These are phyloP conservation scores for Phyllotreta striolata DNA, from an alignment of 2,888 invertebrate species.

Conservation along the genomic window DNA sequence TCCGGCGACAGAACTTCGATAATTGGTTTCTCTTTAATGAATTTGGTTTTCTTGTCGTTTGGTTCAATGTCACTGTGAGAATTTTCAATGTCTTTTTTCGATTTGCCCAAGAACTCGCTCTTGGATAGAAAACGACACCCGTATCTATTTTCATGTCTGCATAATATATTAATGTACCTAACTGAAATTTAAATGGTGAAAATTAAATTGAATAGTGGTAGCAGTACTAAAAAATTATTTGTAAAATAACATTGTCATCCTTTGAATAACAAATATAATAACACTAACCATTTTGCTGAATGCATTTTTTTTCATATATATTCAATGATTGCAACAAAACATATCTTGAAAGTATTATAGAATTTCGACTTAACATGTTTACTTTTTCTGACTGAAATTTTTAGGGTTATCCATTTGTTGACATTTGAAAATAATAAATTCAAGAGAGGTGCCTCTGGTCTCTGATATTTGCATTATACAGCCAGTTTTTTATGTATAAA, in stretches of 20 bases:
- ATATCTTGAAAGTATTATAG: constrained; percentile 46
- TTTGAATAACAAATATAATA: not conserved
- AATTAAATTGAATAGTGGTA: not conserved
- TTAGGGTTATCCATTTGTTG: constrained; percentile 29
- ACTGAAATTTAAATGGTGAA: constrained; percentile 16
- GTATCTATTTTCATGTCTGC: constrained; percentile 34
- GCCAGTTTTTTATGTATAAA: no score
- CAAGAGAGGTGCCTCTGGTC: not conserved
- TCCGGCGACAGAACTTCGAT: constrained; percentile 32
- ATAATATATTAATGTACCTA: constrained; percentile 35
- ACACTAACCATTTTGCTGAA: constrained; percentile 30
- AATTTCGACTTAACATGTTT: constrained; percentile 50
- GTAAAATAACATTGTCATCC: constrained; percentile 3
- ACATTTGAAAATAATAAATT: constrained; percentile 7
- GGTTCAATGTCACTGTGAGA: not conserved
- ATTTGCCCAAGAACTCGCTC: constrained; percentile 36
- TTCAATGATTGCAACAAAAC: constrained; percentile 45
- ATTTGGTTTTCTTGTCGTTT: constrained; percentile 35
- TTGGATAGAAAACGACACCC: constrained; percentile 37
- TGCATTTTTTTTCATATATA: constrained; percentile 32
- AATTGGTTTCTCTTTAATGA: constrained; percentile 36
- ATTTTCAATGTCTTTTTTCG: constrained; percentile 14
- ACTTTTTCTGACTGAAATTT: constrained; percentile 19
- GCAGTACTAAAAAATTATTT: not conserved
- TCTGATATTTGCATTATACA: no score